These are phyloP conservation scores for Diglossa cyanea DNA, from an alignment of 2,797 vertebrate species.

Conservation along the genomic window DNA sequence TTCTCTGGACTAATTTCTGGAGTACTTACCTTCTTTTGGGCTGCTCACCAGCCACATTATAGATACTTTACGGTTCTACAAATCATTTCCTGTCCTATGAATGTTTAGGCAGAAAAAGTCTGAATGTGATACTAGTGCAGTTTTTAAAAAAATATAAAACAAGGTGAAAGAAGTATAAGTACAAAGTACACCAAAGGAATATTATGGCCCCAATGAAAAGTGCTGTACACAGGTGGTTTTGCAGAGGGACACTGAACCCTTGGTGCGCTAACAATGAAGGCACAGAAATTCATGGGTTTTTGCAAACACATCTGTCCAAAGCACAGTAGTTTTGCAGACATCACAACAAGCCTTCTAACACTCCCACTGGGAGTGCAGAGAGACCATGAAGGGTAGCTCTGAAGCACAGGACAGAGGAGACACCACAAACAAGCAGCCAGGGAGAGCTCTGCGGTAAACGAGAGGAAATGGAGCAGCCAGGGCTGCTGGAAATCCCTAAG, in stretches of 20 bases:
- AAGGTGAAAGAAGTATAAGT: background rate
- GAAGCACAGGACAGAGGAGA: background rate
- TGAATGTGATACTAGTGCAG: background rate
- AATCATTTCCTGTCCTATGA: background rate
- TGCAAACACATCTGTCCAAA: background rate
- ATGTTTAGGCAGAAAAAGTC: background rate
- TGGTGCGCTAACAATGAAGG: background rate
- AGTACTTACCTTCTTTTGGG: background rate
- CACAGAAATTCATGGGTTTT: background rate
- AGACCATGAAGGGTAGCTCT: background rate
- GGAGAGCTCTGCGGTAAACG: background rate
- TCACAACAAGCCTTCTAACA: background rate
- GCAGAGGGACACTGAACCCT: background rate
- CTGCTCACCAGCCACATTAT: background rate
- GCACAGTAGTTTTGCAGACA: too few relatives aligned
- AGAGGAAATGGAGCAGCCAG: background rate
- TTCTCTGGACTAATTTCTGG: background rate
- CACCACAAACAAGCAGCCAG: background rate
- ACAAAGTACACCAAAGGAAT: background rate
- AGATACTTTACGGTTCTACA: background rate
- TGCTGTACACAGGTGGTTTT: background rate
- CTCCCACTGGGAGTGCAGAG: fast-evolving
- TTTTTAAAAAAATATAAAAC: background rate
- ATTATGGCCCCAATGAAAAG: background rate
- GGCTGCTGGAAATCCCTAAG: background rate